Conservation (phyloP, 2,888 invertebrate genomes). For the Junonia oenone region DNA sequence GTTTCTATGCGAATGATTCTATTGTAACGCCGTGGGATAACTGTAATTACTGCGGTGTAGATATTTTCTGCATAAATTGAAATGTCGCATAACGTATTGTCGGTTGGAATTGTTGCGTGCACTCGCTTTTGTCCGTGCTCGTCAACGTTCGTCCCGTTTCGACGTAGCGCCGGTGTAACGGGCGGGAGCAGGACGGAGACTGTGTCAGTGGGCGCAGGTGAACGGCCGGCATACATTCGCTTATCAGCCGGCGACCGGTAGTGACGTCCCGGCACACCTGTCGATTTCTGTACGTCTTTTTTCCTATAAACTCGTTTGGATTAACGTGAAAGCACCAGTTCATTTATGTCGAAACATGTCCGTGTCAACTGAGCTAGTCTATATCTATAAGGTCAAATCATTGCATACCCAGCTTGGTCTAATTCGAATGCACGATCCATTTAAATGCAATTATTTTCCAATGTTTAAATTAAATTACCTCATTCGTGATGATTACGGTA, state of each 20-base stretch:
- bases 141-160: conserved; percentile 39
- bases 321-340: conserved; percentile 33
- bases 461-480: neutral
- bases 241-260: conserved; percentile 67
- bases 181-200: conserved; percentile 50
- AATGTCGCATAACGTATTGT: conserved; percentile 54
- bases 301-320: conserved; percentile 31
- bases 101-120: conserved; percentile 46
- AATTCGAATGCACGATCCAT: neutral
- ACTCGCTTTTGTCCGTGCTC: conserved; percentile 42
- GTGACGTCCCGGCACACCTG: conserved; percentile 61
- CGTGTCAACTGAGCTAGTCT: conserved; percentile 21
- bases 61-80: conserved; percentile 53
- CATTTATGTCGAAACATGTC: conserved; percentile 32
- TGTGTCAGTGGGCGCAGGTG: conserved; percentile 72
- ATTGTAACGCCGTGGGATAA: conserved; percentile 42
- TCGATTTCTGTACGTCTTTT: conserved; percentile 45
- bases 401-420: neutral
- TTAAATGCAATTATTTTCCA: neutral
- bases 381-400: neutral
- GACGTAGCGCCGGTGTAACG: conserved; percentile 24
- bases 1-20: conserved; percentile 35
- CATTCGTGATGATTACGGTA: neutral
- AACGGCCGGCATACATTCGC: conserved; percentile 74
- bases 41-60: conserved; percentile 49